phyloP scores from a whole-genome alignment of 2,797 vertebrate genomes.

The Sarcoramphus papa region DNA sequence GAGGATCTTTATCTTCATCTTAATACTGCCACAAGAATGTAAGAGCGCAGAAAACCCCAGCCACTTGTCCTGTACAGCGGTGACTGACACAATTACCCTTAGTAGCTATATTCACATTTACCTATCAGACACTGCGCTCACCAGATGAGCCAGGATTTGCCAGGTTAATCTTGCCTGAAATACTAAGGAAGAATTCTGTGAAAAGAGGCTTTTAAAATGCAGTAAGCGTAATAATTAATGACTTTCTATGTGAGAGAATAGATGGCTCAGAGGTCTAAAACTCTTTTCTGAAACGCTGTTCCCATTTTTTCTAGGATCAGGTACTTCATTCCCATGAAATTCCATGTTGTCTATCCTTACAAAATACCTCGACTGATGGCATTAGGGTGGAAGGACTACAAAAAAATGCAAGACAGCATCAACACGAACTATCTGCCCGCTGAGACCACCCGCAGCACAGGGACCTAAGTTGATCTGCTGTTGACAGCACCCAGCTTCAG shows the following conservation, averaged over 20 bases:
- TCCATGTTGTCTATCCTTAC: neutral
- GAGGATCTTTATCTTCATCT: neutral
- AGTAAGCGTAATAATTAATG: neutral
- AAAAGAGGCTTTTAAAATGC: neutral
- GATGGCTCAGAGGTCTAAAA: neutral
- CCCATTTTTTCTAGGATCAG: neutral
- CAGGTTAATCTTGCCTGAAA: neutral
- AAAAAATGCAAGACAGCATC: neutral
- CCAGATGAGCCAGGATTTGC: neutral
- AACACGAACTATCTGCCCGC: neutral
- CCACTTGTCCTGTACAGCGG: fast-evolving
- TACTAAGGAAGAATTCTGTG: neutral
- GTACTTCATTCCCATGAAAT: neutral
- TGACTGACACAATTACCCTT: too few species aligned
- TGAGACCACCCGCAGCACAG: neutral
- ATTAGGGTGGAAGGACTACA: neutral
- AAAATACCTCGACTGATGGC: neutral
- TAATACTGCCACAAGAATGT: fast-evolving
- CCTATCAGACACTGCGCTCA: neutral
- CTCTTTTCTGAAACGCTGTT: fast-evolving
- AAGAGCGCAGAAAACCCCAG: fast-evolving
- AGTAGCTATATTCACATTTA: fast-evolving
- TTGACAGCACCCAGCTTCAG: neutral
- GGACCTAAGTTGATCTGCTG: fast-evolving
- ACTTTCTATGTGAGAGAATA: too few species aligned